phyloP scores from a whole-genome alignment of 2,113 vertebrate species.

The Loxodonta africana region DNA sequence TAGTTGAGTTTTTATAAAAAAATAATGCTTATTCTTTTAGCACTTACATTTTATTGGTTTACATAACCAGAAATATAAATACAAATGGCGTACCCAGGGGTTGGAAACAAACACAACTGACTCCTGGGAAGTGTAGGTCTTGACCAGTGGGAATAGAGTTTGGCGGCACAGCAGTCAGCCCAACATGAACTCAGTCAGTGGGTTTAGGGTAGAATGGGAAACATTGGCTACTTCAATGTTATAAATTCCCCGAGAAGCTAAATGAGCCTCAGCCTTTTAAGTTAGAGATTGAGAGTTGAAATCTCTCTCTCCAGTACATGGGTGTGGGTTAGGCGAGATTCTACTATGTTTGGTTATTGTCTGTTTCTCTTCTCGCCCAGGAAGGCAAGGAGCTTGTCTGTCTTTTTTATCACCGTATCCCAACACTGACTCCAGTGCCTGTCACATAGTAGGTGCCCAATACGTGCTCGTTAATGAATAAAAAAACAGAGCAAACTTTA shows the following conservation, averaged over 20 bases:
- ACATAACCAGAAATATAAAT: neutral
- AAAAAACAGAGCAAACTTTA: neutral
- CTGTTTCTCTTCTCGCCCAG: neutral
- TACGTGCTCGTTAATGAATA: neutral
- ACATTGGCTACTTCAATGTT: neutral
- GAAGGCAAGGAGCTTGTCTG: neutral
- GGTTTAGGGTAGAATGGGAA: neutral
- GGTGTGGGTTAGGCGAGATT: neutral
- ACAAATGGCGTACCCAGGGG: neutral
- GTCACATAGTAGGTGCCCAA: neutral
- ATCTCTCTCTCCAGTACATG: neutral
- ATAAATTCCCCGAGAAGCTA: neutral
- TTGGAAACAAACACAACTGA: neutral
- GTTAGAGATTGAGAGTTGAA: neutral
- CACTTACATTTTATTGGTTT: neutral
- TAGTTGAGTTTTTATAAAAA: neutral
- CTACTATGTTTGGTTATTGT: neutral
- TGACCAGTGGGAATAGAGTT: fast-evolving
- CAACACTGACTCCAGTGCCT: neutral
- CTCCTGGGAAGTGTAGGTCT: no score
- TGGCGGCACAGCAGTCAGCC: no score
- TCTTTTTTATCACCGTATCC: neutral
- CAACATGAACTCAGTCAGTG: neutral
- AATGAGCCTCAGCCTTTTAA: neutral
- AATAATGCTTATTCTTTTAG: neutral